A percentile compares a stretch with the other conserved stretches of the same genome.
Evolutionary conservation across 2,888 invertebrate genomes (phyloP).

Genomic region (Volucella zonaria): DNA sequence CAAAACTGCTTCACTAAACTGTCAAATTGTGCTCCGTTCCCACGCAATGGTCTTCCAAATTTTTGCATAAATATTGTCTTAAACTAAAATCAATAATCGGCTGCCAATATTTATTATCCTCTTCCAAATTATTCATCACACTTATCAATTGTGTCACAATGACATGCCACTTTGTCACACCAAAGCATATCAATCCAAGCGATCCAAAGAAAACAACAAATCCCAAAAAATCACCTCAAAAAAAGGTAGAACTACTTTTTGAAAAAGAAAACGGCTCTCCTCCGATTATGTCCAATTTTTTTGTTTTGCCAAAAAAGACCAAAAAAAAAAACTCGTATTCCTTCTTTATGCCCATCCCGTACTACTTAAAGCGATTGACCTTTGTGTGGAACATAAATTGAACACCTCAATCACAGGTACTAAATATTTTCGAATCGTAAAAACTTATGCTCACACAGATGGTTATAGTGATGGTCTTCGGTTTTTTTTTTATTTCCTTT

Average conservation of each 20-base stretch:
- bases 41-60: background rate
- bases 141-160: conserved; percentile 57
- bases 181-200: conserved; percentile 41
- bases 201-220: conserved; percentile 16
- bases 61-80: conserved; percentile 23
- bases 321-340: background rate
- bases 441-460: conserved; percentile 61
- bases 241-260: background rate
- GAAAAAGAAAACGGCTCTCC: conserved; percentile 38
- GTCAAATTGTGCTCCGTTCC: conserved; percentile 6
- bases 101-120: background rate
- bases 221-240: conserved; percentile 5
- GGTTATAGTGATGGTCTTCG: conserved; percentile 53
- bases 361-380: conserved; percentile 52
- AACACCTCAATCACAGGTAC: conserved; percentile 68
- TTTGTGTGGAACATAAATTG: conserved; percentile 52
- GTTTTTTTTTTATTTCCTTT: conserved; percentile 21
- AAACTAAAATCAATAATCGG: conserved; percentile 5
- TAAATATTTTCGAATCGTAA: conserved; percentile 53
- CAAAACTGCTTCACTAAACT: background rate
- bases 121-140: conserved; percentile 46
- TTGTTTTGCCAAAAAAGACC: conserved; percentile 25
- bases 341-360: background rate
- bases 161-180: conserved; percentile 63
- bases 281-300: conserved; percentile 45